Evolutionary conservation across 2,797 vertebrate genomes (phyloP), one percentile per base, ranked within the genome.

Genomic region (Phaenicophaeus curvirostris): DNA sequence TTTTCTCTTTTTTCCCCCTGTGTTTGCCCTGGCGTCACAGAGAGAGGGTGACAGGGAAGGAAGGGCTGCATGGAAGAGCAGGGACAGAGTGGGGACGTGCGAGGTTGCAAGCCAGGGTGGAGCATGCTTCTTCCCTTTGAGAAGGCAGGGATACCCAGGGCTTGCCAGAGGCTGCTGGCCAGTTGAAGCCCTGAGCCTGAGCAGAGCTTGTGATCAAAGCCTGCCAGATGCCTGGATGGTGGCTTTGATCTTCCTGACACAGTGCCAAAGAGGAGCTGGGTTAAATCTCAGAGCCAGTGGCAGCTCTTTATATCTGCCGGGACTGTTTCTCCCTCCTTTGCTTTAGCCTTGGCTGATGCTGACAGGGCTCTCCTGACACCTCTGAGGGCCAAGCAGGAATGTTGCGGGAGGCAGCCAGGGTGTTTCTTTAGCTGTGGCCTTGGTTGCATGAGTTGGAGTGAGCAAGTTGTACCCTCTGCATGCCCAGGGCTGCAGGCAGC

Each of bases 131-230:
- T 88, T 41, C 46, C 42, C 50, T 13, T 12, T 0, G 2, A 87
- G 54, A 90, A 61, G 37, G 73, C 59, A 83, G 79, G 39, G 62
- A 59, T 66, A 46, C 15, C 58, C 54, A 9, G 71, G 71, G 48
- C 68, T 66, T 77, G 71, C 74, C 51, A 6, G 3, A 8, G 58
- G 62, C 84, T 74, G 53, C 78, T 15, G 17, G 83, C 55, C 25
- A 11, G 75, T 20, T 17, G 12, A 67, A 84, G 58, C 69, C 58
- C 54, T 81, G 84, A 80, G 85, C 66, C 66, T 67, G 53, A 91
- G 90, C 93, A 50, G 90, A 88, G 83, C 67, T 72, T 15, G 51
- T 85, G 89, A 90, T 92, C 94, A 94, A 82, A 94, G 84, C 71
- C 59, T 81, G 81, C 48, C 74, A 48, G 50, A 67, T 65, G 67